These are phyloP conservation scores for Melanerpes formicivorus DNA, from an alignment of 2,113 vertebrate species.

Conservation along the genomic window DNA sequence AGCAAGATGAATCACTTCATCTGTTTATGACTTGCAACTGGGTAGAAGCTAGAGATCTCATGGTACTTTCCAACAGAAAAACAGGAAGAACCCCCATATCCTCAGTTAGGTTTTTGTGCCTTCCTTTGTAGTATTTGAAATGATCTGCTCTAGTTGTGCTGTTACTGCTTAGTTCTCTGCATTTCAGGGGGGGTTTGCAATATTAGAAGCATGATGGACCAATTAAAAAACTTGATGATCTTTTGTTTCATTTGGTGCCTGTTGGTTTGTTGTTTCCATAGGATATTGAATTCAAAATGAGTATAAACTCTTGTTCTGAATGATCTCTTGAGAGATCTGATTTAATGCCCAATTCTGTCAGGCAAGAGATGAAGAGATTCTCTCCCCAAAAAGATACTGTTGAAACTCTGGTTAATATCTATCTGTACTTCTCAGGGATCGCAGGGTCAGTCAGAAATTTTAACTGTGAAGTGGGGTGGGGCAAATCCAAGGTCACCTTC, in stretches of 20 bases:
- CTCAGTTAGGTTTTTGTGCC: not conserved
- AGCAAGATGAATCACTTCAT: slow-evolving; percentile 16
- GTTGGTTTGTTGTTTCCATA: not conserved
- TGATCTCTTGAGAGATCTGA: not conserved
- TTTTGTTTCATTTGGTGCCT: not conserved
- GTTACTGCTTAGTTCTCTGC: not conserved
- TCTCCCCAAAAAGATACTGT: not conserved
- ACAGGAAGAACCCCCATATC: not conserved
- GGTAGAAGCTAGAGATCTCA: not conserved
- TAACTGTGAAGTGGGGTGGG: not conserved
- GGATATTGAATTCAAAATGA: not conserved
- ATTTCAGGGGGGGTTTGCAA: not conserved
- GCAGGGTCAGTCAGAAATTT: not conserved
- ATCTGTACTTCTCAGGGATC: not conserved
- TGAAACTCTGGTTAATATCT: not conserved
- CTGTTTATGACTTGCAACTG: not conserved
- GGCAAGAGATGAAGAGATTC: not conserved
- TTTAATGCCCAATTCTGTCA: not conserved
- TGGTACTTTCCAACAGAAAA: not conserved
- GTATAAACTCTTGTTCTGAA: not conserved
- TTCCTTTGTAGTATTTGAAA: not conserved
- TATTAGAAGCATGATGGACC: not conserved
- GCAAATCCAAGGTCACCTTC: not conserved
- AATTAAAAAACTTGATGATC: not conserved
- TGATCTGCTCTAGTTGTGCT: not conserved